phyloP scores from a whole-genome alignment of 2,888 invertebrate species.

The Ichneumon xanthorius region DNA sequence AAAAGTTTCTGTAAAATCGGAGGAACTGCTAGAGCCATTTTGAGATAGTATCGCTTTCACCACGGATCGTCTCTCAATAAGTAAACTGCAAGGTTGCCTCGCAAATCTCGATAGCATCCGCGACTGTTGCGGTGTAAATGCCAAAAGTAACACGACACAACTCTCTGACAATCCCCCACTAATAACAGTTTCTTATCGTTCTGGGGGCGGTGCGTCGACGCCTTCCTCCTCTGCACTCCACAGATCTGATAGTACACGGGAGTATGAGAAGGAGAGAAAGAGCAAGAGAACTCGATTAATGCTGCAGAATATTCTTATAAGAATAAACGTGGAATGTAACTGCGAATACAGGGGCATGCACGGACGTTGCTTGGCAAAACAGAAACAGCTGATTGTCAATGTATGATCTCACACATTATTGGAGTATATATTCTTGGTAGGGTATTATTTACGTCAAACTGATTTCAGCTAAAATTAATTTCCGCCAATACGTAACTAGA shows the following conservation, averaged over 20 bases:
- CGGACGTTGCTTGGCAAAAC: not conserved
- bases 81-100: not conserved
- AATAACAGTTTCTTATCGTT: not conserved
- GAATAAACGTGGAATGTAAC: not conserved
- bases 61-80: no score
- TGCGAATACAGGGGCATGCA: not conserved
- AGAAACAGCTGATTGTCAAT: slow-evolving; percentile 4
- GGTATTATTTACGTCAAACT: no score
- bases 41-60: no score
- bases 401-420: not conserved
- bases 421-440: no score
- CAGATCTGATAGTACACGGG: not conserved
- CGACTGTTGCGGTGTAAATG: not conserved
- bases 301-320: not conserved
- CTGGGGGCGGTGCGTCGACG: not conserved
- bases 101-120: not conserved
- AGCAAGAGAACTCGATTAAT: not conserved
- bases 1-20: slow-evolving; percentile 75
- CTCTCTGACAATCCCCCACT: slow-evolving; percentile 2
- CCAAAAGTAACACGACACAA: slow-evolving; percentile 6
- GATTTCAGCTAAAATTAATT: no score
- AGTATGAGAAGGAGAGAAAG: not conserved
- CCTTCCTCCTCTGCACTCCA: not conserved
- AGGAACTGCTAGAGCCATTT: slow-evolving; percentile 75
- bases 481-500: no score